Evolutionary conservation across 1,140 invertebrate genomes (phyloP).

Genomic region (Hycleus cichorii): DNA sequence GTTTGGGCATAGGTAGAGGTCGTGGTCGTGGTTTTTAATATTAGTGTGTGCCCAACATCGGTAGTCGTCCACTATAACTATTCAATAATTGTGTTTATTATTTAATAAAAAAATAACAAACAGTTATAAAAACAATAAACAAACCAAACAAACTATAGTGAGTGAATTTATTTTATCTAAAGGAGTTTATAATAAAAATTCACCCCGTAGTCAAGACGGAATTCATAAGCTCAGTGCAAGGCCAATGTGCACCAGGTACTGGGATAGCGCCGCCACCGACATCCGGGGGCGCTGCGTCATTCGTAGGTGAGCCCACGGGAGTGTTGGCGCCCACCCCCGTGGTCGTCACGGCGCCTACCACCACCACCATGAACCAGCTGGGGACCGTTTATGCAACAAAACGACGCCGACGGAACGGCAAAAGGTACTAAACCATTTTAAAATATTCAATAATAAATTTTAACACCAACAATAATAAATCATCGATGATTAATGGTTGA

Average conservation of each 20-base stretch:
- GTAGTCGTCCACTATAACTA: background rate
- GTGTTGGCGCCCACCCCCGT: conserved; percentile 35
- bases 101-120: background rate
- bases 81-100: background rate
- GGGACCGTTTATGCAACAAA: conserved; percentile 94
- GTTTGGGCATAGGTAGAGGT: conserved; percentile 13
- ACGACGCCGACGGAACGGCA: conserved; percentile 81
- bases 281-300: conserved; percentile 25
- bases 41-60: background rate
- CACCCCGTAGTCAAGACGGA: conserved; percentile 31
- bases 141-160: background rate
- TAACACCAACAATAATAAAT: background rate
- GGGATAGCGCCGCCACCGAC: conserved; percentile 11
- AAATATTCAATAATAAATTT: no score
- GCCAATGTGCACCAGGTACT: conserved; percentile 37
- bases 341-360: conserved; percentile 35
- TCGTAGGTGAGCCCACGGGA: conserved; percentile 34
- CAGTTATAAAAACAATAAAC: background rate
- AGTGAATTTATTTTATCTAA: no score
- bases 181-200: no score
- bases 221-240: conserved; percentile 33
- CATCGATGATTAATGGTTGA: background rate
- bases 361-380: conserved; percentile 68
- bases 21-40: conserved; percentile 9
- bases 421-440: conserved; percentile 59